These are phyloP conservation scores for Andrena cerasifolii DNA, from an alignment of 1,140 invertebrate genomes.

Conservation along the genomic window DNA sequence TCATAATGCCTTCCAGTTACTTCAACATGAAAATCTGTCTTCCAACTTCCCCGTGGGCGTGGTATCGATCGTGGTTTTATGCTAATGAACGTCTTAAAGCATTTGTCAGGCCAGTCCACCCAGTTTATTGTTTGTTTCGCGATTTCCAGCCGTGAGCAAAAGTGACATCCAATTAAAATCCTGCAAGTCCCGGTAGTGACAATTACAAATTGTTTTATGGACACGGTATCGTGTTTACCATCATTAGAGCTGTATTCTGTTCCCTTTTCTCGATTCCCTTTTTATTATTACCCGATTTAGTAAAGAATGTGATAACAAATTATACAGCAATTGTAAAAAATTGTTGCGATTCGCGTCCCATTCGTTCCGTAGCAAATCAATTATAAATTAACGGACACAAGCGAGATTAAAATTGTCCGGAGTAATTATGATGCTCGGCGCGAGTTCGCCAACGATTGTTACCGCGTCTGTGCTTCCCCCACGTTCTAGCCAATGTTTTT, in stretches of 20 bases:
- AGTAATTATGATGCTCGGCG: slow-evolving; percentile 12
- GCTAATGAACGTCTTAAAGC: slow-evolving; percentile 36
- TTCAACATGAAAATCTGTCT: slow-evolving; percentile 44
- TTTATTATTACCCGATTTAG: too few relatives aligned
- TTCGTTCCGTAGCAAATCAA: slow-evolving; percentile 5
- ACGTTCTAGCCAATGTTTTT: slow-evolving; percentile 7
- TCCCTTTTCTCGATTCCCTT: too few relatives aligned
- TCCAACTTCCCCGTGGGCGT: background rate
- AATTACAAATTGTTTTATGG: background rate
- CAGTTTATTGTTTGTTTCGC: background rate
- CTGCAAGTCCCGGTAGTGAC: background rate
- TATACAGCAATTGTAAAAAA: too few relatives aligned
- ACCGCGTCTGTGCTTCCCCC: background rate
- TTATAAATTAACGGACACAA: slow-evolving; percentile 33
- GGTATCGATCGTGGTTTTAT: slow-evolving; percentile 26
- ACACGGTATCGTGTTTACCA: too few relatives aligned
- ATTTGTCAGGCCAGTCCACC: background rate
- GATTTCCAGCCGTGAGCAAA: background rate
- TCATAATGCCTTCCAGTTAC: slow-evolving; percentile 56
- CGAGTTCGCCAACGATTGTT: slow-evolving; percentile 20
- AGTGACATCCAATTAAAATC: too few relatives aligned
- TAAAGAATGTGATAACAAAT: too few relatives aligned
- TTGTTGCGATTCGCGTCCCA: background rate
- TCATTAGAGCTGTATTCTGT: too few relatives aligned
- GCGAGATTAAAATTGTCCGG: slow-evolving; percentile 15